Base-by-base conservation (phyloP, 2,797 vertebrate genomes). In the Lemur catta region DNA sequence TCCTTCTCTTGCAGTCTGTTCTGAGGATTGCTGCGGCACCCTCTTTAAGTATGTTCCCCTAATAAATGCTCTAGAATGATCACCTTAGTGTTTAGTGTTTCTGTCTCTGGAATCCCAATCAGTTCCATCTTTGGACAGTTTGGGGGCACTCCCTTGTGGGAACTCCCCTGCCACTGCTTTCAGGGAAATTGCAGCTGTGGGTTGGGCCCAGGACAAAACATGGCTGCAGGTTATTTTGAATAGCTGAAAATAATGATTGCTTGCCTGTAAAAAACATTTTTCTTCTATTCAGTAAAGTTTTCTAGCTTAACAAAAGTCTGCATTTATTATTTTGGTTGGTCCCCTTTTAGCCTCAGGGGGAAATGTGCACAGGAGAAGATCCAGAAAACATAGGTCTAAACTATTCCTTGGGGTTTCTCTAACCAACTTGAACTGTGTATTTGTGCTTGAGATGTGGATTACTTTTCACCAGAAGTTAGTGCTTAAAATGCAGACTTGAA, bases 381-480 rank as follows among this genome's bases (percentile, higher is more conserved):
- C 26, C 67, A 28, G 35, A 71, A 95, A 91, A 96, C 67, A 80
- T 13, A 86, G 41, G 15, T 14, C 28, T 11, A 22, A 46, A 55
- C 79, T 94, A 35, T 84, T 89, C 28, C 76, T 95, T 46, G 63
- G 78, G 33, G 9, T 26, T 57, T 92, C 24, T 94, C 22, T 91
- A 61, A 82, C 78, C 59, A 81, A 55, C 33, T 85, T 96, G 59
- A 46, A 75, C 81, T 76, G 24, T 48, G 1, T 72, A 26, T 97
- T 71, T 87, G 82, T 46, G 46, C 97, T 95, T 93, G 43, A 93
- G 84, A 76, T 75, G 81, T 94, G 97, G 95, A 95, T 69, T 75
- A 81, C 38, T 90, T 91, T 97, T 97, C 82, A 55, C 52, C 22
- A 24, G 59, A 55, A 33, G 59, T 97, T 82, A 80, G 67, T 88